These are phyloP conservation scores for Malurus alboscapulatus DNA, from an alignment of 2,113 vertebrate genomes.

Conservation along the genomic window DNA sequence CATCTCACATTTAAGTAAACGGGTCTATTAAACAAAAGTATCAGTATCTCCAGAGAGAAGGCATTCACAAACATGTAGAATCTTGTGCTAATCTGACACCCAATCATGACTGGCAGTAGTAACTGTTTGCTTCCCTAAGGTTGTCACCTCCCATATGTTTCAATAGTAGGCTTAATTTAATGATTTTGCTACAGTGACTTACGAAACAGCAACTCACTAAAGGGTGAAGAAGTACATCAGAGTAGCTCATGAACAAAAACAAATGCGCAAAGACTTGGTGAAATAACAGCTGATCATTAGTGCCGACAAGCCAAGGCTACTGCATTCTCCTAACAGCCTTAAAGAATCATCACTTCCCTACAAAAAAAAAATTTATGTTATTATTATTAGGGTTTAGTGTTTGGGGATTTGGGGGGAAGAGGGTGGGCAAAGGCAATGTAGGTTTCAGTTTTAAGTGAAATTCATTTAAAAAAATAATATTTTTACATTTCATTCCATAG, in stretches of 20 bases:
- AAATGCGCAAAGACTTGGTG: neutral
- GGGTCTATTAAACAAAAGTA: neutral
- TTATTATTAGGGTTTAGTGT: neutral
- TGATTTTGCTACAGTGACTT: neutral
- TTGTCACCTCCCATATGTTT: neutral
- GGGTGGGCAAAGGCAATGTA: accelerated
- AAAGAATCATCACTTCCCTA: neutral
- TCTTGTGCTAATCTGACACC: neutral
- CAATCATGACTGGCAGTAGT: neutral
- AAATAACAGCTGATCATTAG: neutral
- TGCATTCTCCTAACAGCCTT: neutral
- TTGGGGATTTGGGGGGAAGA: accelerated
- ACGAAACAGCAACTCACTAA: neutral
- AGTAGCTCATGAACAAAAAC: neutral
- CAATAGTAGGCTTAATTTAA: neutral
- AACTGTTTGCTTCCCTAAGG: neutral
- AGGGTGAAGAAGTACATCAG: neutral
- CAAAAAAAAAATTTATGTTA: neutral
- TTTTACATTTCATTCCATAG: neutral
- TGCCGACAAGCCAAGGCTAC: neutral
- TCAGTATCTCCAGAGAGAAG: neutral
- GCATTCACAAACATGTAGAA: neutral
- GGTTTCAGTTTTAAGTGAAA: neutral
- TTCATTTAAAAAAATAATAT: neutral
- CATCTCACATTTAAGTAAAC: neutral